Conservation (phyloP, 1,140 invertebrate species). For the Campoletis sonorensis region DNA sequence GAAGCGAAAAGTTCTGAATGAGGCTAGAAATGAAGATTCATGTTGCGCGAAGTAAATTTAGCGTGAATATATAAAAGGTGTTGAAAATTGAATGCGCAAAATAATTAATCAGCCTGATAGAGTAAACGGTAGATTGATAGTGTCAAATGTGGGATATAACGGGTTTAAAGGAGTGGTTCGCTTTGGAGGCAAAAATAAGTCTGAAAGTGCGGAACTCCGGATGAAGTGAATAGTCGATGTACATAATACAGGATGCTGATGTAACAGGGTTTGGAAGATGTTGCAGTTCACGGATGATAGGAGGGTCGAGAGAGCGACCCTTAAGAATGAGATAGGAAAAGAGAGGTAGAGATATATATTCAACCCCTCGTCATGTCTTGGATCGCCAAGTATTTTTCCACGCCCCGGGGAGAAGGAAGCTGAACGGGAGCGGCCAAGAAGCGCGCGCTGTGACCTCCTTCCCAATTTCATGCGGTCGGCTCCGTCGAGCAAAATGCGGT, state of each 20-base stretch:
- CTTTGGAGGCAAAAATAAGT: neutral
- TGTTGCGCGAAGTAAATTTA: no score
- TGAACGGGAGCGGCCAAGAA: conserved; percentile 42
- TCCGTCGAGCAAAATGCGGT: conserved; percentile 16
- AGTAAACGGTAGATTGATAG: no score
- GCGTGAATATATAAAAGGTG: no score
- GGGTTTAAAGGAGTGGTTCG: neutral
- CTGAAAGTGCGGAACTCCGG: neutral
- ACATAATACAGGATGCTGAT: conserved; percentile 3
- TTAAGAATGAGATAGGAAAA: neutral
- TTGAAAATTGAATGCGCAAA: no score
- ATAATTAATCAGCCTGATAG: no score
- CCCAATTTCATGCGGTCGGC: conserved; percentile 37
- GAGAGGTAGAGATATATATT: neutral
- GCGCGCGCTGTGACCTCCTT: conserved; percentile 43
- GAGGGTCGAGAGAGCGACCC: conserved; percentile 9
- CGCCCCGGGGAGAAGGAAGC: conserved; percentile 41
- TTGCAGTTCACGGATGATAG: conserved; percentile 1
- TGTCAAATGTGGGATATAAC: neutral
- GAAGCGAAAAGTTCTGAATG: no score
- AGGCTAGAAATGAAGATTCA: no score
- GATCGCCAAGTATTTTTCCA: conserved; percentile 46
- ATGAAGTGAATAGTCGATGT: conserved; percentile 39
- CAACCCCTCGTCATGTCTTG: conserved; percentile 28
- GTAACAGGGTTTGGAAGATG: conserved; percentile 4